These are phyloP conservation scores for Phaetusa simplex DNA, from an alignment of 2,113 vertebrate genomes.

Conservation along the genomic window DNA sequence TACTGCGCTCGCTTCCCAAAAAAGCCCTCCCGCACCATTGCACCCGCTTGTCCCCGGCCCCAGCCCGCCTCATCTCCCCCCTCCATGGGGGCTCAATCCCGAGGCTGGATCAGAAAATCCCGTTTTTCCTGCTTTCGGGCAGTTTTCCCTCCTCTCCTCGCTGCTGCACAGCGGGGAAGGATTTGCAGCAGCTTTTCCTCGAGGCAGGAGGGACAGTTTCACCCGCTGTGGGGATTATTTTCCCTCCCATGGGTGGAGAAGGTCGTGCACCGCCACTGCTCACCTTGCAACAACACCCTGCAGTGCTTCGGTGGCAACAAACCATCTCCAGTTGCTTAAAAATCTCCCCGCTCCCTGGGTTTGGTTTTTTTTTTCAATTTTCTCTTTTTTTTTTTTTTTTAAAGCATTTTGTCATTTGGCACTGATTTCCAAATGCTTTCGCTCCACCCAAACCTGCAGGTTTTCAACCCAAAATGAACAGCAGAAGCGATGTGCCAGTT, in stretches of 20 bases:
- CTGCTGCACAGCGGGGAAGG: background rate
- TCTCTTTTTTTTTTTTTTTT: background rate
- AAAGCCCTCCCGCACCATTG: background rate
- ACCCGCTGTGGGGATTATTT: background rate
- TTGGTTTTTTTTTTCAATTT: background rate
- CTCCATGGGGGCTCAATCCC: background rate
- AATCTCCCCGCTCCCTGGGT: background rate
- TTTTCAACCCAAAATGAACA: background rate
- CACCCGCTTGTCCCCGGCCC: conserved; percentile 38
- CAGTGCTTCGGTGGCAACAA: background rate
- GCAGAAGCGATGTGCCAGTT: fast-evolving
- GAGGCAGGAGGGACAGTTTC: background rate
- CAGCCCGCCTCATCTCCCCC: background rate
- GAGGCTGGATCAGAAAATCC: background rate
- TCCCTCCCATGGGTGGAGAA: background rate
- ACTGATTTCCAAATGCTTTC: background rate
- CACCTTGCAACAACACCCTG: background rate
- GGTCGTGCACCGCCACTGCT: background rate
- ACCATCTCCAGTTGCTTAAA: background rate
- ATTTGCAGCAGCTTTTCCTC: background rate
- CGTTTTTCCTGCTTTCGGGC: background rate
- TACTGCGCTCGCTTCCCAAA: background rate
- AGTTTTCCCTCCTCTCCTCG: background rate
- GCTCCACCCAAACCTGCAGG: background rate
- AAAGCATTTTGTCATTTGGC: conserved; percentile 33